These are phyloP conservation scores for Mormyrus lacerda DNA, from an alignment of 2,113 vertebrate genomes.

Conservation along the genomic window DNA sequence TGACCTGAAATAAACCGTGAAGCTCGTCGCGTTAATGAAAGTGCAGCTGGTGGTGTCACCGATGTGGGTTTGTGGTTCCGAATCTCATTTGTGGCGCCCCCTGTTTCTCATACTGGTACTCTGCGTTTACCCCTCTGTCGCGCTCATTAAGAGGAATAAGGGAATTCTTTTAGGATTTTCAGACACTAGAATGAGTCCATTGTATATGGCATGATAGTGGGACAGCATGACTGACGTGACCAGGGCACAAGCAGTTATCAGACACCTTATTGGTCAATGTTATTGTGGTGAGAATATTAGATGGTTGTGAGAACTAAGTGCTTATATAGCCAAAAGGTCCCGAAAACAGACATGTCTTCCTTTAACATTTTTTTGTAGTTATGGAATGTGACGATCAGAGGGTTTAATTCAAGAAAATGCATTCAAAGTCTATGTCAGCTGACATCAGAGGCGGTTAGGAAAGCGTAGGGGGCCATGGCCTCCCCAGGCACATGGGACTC, in stretches of 20 bases:
- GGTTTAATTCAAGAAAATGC: neutral
- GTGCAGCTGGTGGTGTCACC: slow-evolving; percentile 33
- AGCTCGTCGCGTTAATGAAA: slow-evolving; percentile 6
- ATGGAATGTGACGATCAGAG: neutral
- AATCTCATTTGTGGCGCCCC: neutral
- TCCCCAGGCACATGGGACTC: neutral
- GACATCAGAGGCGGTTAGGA: neutral
- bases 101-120: slow-evolving; percentile 4
- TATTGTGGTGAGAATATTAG: neutral
- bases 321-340: neutral
- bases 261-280: neutral
- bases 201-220: neutral
- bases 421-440: neutral
- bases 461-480: neutral
- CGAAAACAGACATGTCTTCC: neutral
- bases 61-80: slow-evolving; percentile 14
- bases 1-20: slow-evolving; percentile 37
- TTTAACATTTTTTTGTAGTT: neutral
- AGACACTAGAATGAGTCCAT: neutral
- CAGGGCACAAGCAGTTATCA: slow-evolving; percentile 44
- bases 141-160: slow-evolving; percentile 21
- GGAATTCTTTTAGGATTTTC: slow-evolving; percentile 10
- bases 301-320: neutral
- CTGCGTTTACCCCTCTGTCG: neutral
- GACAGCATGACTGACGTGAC: slow-evolving; percentile 24